These are phyloP conservation scores for Chelon auratus DNA, from an alignment of 2,797 vertebrate species.

Conservation along the genomic window DNA sequence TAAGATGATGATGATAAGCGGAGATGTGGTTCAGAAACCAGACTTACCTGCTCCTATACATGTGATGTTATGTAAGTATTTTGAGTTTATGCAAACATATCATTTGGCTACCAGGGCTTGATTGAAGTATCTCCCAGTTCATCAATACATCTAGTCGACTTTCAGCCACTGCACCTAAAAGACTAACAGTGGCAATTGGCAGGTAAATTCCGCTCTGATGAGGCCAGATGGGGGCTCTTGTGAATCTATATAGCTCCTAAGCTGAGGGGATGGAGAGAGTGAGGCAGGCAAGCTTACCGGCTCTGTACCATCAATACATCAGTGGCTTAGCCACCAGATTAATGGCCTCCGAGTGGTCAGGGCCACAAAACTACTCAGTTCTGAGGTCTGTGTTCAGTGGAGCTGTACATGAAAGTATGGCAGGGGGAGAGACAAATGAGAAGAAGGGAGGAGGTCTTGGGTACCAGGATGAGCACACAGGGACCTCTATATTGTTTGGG, in stretches of 20 bases:
- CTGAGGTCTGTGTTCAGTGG: slow-evolving; percentile 73
- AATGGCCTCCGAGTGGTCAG: slow-evolving; percentile 81
- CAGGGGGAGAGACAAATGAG: slow-evolving; percentile 67
- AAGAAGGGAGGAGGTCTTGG: slow-evolving; percentile 59
- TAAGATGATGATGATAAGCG: background rate
- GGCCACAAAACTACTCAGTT: slow-evolving; percentile 80
- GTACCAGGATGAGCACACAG: slow-evolving; percentile 69
- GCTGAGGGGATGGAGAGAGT: slow-evolving; percentile 76
- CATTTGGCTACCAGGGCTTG: slow-evolving; percentile 4
- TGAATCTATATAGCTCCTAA: slow-evolving; percentile 72
- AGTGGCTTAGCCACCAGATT: slow-evolving; percentile 86
- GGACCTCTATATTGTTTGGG: slow-evolving; percentile 73
- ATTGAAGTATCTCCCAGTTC: slow-evolving; percentile 9
- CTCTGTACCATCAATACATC: slow-evolving; percentile 84
- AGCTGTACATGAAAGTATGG: slow-evolving; percentile 71
- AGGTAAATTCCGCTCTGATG: slow-evolving; percentile 74
- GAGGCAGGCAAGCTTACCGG: slow-evolving; percentile 79
- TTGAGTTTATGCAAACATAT: slow-evolving; percentile 24
- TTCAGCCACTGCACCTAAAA: slow-evolving; percentile 45
- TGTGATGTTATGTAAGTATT: background rate
- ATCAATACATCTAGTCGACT: slow-evolving; percentile 34
- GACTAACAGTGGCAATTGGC: slow-evolving; percentile 54
- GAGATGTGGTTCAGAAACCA: background rate
- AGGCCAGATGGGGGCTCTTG: slow-evolving; percentile 61
- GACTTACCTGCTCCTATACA: background rate